Conservation (phyloP, 2,113 vertebrate genomes). For the Vulpes ferrilata region DNA sequence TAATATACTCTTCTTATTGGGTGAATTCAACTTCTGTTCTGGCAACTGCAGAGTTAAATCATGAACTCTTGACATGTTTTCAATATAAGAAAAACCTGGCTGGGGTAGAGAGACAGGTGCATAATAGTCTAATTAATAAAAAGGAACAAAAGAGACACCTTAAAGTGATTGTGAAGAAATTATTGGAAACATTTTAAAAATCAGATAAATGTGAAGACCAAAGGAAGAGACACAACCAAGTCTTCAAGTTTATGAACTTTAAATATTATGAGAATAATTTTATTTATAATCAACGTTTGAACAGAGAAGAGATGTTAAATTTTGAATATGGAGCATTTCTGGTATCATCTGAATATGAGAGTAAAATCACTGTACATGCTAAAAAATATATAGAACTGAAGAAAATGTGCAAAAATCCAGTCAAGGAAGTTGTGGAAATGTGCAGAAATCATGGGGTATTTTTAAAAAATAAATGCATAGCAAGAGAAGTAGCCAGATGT, state of each 20-base stretch:
- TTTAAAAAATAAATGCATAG: background rate
- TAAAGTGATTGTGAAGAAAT: background rate
- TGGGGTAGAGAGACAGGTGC: background rate
- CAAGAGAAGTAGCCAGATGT: background rate
- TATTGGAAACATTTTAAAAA: background rate
- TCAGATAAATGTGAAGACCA: background rate
- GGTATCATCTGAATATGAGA: background rate
- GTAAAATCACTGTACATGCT: background rate
- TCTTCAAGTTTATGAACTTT: background rate
- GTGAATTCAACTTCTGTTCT: conserved; percentile 41
- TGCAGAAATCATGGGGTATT: background rate
- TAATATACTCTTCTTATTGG: background rate
- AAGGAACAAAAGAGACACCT: background rate
- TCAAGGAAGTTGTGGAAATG: background rate
- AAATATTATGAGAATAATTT: background rate
- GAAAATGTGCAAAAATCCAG: background rate
- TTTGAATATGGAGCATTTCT: background rate
- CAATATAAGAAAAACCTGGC: background rate
- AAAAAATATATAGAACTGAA: background rate
- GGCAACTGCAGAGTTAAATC: background rate
- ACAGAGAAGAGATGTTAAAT: background rate
- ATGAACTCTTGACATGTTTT: conserved; percentile 6
- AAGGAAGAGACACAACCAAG: background rate
- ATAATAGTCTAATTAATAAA: background rate
- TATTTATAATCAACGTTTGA: background rate